Base-by-base conservation (phyloP, 23 tunicate species). In the Diplosoma virens region DNA sequence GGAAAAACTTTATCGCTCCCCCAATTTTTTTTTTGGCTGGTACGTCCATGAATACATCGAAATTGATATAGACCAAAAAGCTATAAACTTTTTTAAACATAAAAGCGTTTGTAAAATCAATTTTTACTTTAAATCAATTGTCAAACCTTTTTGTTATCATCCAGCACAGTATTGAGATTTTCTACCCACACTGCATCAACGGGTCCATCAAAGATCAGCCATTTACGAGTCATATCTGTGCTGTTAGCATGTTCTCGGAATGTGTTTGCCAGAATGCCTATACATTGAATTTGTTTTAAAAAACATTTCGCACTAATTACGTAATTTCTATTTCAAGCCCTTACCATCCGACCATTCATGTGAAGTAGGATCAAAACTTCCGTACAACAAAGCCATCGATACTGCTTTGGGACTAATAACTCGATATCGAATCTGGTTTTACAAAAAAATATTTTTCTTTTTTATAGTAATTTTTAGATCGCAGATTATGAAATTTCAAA, bases 161-260 rank as follows among this genome's bases (percentile, higher is more conserved):
- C 99, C 84, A 95, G 75, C 20, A 95, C 99, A 17, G 96, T 79
- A 73, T 95, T 95, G 78, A 95, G 69, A 76, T 95, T 95, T 84
- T 95, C 99, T 9, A 95, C 91, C 99, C 99, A 95, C 37, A 95
- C 76, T 17, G 99, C 99, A 61, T 95, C 99, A 9, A 95, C 99
- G 24, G 89, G 95, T 27, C 99, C 95, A 72, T 95, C 99, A 52
- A 95, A 95, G 3, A 95, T 77, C 67, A 94, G 71, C 96, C 96
- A 89, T 54, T 82, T 89, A 50, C 96, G 59, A 17, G 64, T 59
- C 27, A 34, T 75, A 63, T 78, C 84, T 2, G 87, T 78, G 69
- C 96, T 89, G 35, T 77, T 89, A 1, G 96, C 96, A 54, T 89
- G 96, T 31, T 78, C 96, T 20, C 96, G 75, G 33, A 89, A 89